Percentiles rank a stretch among this genome's conserved stretches.
Conservation (phyloP, 2,797 vertebrate species). For the Crenichthys baileyi region DNA sequence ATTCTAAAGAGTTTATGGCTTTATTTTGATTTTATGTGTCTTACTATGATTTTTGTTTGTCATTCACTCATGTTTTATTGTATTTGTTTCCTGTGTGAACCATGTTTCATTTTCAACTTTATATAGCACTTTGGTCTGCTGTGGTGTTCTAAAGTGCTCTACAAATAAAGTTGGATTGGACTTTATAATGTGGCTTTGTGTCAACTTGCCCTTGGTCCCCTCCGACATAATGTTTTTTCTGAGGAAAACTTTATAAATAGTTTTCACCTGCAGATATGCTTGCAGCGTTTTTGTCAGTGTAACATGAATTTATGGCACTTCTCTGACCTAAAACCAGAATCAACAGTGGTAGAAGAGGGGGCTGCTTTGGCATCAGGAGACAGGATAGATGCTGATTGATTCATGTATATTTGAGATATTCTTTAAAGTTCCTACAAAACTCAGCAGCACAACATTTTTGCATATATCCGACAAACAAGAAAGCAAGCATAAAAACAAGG, state of each 20-base stretch:
- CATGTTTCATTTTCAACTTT: too few species aligned
- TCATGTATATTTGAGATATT: background rate
- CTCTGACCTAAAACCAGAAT: background rate
- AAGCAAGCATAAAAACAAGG: background rate
- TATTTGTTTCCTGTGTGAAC: too few species aligned
- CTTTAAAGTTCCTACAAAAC: background rate
- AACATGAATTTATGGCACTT: background rate
- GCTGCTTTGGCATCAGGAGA: background rate
- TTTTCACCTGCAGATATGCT: background rate
- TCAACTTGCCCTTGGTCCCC: background rate
- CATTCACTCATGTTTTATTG: too few species aligned
- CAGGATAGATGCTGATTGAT: background rate
- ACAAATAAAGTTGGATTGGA: too few species aligned
- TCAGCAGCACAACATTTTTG: background rate
- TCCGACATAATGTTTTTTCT: background rate
- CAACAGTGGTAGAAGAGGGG: background rate
- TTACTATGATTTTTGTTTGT: too few species aligned
- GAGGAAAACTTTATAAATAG: background rate
- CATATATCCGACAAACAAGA: background rate
- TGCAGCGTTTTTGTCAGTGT: background rate
- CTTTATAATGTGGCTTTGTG: background rate
- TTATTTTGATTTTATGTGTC: too few species aligned
- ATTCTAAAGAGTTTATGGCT: too few species aligned
- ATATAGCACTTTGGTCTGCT: too few species aligned
- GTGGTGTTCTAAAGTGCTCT: too few species aligned